Conservation (phyloP, 2,113 vertebrate genomes). For the Peucedramus taeniatus region DNA sequence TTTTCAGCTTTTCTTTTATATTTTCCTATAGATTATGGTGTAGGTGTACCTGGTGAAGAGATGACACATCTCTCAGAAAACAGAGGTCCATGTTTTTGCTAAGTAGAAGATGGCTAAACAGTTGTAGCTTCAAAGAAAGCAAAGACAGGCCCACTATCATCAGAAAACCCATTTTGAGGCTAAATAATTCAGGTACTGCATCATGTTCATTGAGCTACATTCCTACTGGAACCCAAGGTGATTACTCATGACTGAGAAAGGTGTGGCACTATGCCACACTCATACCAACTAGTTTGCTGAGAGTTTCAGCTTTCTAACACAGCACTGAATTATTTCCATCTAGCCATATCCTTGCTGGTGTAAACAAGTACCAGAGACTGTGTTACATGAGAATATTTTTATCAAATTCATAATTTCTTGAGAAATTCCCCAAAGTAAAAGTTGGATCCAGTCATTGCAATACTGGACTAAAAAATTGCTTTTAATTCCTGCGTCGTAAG, state of each 20-base stretch:
- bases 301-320: not conserved
- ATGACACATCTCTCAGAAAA: not conserved
- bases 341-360: not conserved
- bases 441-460: not conserved
- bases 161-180: not conserved
- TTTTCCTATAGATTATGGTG: not conserved
- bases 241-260: not conserved
- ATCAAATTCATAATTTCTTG: not conserved
- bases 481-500: not conserved
- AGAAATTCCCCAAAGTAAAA: not conserved
- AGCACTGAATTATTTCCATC: not conserved
- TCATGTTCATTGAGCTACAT: not conserved
- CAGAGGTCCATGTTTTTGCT: not conserved
- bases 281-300: not conserved
- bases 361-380: not conserved
- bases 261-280: not conserved
- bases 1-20: not conserved
- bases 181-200: not conserved
- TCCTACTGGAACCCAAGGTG: not conserved
- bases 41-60: not conserved
- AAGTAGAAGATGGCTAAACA: not conserved
- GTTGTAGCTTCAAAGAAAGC: not conserved
- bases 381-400: not conserved
- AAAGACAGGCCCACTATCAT: not conserved
- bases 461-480: not conserved